Percentiles rank a stretch among this genome's conserved stretches.
Evolutionary conservation across 2,113 vertebrate genomes (phyloP).

Genomic region (Hippolais icterina): DNA sequence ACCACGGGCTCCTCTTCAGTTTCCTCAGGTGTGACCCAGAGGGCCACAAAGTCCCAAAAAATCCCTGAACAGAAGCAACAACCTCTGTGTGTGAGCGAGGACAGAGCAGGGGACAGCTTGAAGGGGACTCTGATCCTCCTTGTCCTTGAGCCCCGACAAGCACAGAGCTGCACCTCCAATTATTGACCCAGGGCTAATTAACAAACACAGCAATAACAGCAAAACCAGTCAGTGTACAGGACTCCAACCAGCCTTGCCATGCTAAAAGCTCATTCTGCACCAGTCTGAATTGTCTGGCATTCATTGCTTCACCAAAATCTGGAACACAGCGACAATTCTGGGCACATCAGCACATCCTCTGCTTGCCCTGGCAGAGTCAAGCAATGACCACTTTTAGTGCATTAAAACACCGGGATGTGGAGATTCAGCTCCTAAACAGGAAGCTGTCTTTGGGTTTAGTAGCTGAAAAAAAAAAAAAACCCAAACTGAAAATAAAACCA

Average conservation of each 20-base stretch:
- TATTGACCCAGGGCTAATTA: not conserved
- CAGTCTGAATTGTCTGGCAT: not conserved
- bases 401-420: not conserved
- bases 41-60: not conserved
- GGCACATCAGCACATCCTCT: not conserved
- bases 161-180: not conserved
- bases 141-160: not conserved
- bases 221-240: not conserved
- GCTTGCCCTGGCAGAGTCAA: not conserved
- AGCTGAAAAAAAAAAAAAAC: not conserved
- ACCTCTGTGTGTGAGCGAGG: not conserved
- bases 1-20: rapidly evolving
- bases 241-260: not conserved
- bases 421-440: not conserved
- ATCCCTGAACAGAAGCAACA: not conserved
- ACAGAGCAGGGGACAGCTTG: not conserved
- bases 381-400: too few relatives aligned
- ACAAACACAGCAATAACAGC: not conserved
- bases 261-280: not conserved
- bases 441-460: not conserved
- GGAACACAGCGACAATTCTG: not conserved
- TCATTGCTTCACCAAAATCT: not conserved
- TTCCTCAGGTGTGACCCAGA: not conserved
- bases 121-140: not conserved
- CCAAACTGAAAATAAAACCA: too few relatives aligned